Percentiles rank a stretch among this genome's conserved stretches.
These are phyloP conservation scores for Astreopora myriophthalma DNA, from an alignment of 64 coral and sea anemone species.

Conservation along the genomic window DNA sequence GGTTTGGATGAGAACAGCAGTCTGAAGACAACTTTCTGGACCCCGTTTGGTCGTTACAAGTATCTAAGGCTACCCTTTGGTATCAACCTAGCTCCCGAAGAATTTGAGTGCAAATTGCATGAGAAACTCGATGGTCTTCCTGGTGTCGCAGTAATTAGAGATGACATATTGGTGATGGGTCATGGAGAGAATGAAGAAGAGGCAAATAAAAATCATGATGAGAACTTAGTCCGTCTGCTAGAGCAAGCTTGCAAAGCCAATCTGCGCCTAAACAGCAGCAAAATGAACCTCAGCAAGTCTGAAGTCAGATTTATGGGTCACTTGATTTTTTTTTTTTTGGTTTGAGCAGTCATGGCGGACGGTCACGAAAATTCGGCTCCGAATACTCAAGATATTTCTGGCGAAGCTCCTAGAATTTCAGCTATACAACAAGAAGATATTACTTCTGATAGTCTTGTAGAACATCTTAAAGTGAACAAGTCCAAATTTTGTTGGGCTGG, in stretches of 20 bases:
- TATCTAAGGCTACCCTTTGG: conserved; percentile 20
- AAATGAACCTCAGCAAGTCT: not conserved
- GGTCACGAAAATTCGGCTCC: no score
- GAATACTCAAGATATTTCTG: no score
- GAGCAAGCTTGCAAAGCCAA: conserved; percentile 1
- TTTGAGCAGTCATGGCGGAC: no score
- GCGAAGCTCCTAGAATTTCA: no score
- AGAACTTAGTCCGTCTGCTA: not conserved
- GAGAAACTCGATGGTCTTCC: conserved; percentile 19
- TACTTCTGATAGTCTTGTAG: no score
- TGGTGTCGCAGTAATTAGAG: not conserved
- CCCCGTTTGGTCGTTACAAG: conserved; percentile 3
- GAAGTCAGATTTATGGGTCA: conserved; percentile 53
- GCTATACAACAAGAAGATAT: no score
- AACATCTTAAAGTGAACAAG: no score
- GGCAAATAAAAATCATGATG: not conserved
- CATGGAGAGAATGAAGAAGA: not conserved
- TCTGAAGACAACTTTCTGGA: conserved; percentile 19
- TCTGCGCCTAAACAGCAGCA: conserved; percentile 15
- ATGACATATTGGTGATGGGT: no score
- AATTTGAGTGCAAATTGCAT: conserved; percentile 11
- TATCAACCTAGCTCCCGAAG: conserved; percentile 15
- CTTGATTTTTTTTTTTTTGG: no score
- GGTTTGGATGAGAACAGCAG: conserved; percentile 7
- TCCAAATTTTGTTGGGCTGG: no score